These are phyloP conservation scores for Diaperis boleti DNA, from an alignment of 2,888 invertebrate genomes.

Conservation along the genomic window DNA sequence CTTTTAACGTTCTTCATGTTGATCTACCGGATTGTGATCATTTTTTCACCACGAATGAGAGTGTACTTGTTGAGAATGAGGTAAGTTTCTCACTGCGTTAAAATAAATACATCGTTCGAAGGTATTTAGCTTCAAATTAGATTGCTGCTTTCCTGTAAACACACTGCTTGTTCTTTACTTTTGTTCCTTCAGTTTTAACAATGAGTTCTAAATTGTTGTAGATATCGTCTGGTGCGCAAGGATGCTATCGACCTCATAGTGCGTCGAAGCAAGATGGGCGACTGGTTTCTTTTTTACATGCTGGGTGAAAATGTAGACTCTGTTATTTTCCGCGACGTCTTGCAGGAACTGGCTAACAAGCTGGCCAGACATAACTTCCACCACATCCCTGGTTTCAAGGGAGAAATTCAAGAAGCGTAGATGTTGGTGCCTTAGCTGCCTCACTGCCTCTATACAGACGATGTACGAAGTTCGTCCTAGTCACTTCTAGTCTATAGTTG, in stretches of 20 bases:
- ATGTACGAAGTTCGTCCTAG: constrained; percentile 36
- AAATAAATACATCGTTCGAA: too few relatives aligned
- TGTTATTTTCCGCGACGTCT: constrained; percentile 92
- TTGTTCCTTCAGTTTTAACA: too few relatives aligned
- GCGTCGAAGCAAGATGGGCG: constrained; percentile 92
- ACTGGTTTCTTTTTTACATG: constrained; percentile 96
- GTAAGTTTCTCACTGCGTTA: too few relatives aligned
- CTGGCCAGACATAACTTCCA: constrained; percentile 89
- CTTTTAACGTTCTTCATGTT: constrained; percentile 85
- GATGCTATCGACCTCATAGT: constrained; percentile 94
- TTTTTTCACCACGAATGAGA: constrained; percentile 91
- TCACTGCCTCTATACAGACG: constrained; percentile 39
- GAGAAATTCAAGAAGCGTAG: constrained; percentile 85
- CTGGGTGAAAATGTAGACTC: constrained; percentile 95
- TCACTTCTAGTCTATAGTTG: constrained; percentile 26
- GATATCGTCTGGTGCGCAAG: constrained; percentile 84
- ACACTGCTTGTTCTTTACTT: too few relatives aligned
- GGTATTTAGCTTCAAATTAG: too few relatives aligned
- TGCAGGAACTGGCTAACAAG: constrained; percentile 91
- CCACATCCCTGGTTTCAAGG: constrained; percentile 79
- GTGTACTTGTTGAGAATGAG: constrained; percentile 92
- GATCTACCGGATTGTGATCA: constrained; percentile 88
- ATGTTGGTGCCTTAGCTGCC: constrained; percentile 29
- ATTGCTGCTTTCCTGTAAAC: too few relatives aligned
- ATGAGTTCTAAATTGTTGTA: not conserved